phyloP scores from a whole-genome alignment of 2,113 vertebrate genomes.

The Pandion haliaetus region DNA sequence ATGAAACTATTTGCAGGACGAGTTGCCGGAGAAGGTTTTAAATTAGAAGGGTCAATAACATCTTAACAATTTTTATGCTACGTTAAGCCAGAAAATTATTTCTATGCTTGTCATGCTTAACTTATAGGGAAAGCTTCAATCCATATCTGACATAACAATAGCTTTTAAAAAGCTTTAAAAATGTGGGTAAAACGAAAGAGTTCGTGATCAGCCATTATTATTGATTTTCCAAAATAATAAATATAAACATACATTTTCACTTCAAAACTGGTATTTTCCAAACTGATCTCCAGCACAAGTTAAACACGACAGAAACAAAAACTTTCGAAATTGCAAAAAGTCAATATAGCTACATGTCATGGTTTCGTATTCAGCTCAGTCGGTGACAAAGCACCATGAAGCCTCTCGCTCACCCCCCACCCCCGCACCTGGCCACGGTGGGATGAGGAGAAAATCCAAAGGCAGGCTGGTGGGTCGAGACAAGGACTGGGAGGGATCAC shows the following conservation, averaged over 20 bases:
- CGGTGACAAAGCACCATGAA: too few species aligned
- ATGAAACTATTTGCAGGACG: not conserved
- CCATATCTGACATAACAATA: not conserved
- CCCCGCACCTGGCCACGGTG: too few species aligned
- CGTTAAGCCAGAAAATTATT: slow-evolving; percentile 32
- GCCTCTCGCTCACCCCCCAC: too few species aligned
- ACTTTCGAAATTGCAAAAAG: not conserved
- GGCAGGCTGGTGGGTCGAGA: too few species aligned
- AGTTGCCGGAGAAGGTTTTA: not conserved
- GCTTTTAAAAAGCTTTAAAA: not conserved
- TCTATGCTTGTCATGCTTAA: not conserved
- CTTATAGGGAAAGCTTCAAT: not conserved
- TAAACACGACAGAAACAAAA: not conserved
- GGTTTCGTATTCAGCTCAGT: too few species aligned
- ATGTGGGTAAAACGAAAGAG: not conserved
- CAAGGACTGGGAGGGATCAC: too few species aligned
- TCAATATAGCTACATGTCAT: not conserved
- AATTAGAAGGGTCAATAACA: slow-evolving; percentile 15
- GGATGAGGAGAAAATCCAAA: too few species aligned
- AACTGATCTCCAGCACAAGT: not conserved
- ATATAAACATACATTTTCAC: not conserved
- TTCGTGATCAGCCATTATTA: not conserved
- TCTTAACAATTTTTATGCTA: slow-evolving; percentile 19
- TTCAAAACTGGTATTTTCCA: not conserved
- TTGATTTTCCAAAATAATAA: not conserved